These are phyloP conservation scores for Argopecten irradians DNA, from an alignment of 1,140 invertebrate genomes.

Conservation along the genomic window DNA sequence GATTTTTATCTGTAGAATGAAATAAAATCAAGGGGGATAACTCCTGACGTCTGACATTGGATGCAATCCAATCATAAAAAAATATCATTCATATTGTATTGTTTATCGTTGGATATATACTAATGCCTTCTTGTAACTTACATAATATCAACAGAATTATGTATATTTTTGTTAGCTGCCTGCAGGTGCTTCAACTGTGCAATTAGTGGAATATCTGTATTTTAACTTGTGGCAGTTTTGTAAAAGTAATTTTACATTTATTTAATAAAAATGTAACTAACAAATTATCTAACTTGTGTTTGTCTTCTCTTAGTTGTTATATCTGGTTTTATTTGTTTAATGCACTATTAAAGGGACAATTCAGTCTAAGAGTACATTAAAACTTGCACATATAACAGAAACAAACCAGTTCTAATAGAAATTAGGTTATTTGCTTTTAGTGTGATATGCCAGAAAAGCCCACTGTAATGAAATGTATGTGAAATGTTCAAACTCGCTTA, in stretches of 20 bases:
- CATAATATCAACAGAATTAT: slow-evolving; percentile 5
- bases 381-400: too few relatives aligned
- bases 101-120: not conserved
- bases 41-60: not conserved
- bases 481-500: too few relatives aligned
- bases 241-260: slow-evolving; percentile 19
- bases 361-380: too few relatives aligned
- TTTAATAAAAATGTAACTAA: not conserved
- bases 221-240: slow-evolving; percentile 17
- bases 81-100: not conserved
- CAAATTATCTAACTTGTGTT: not conserved
- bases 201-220: slow-evolving; percentile 1
- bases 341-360: too few relatives aligned
- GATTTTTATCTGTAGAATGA: too few relatives aligned
- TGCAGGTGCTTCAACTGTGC: slow-evolving; percentile 7
- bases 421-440: too few relatives aligned
- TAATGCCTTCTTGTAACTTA: not conserved
- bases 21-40: too few relatives aligned
- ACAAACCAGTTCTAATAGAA: too few relatives aligned
- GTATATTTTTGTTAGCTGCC: slow-evolving; percentile 18
- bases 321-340: too few relatives aligned
- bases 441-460: too few relatives aligned
- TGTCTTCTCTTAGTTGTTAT: too few relatives aligned
- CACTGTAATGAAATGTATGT: too few relatives aligned
- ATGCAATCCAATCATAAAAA: not conserved